Base-by-base conservation (phyloP, 2,888 invertebrate genomes). In the Macrostomum cliftonense region DNA sequence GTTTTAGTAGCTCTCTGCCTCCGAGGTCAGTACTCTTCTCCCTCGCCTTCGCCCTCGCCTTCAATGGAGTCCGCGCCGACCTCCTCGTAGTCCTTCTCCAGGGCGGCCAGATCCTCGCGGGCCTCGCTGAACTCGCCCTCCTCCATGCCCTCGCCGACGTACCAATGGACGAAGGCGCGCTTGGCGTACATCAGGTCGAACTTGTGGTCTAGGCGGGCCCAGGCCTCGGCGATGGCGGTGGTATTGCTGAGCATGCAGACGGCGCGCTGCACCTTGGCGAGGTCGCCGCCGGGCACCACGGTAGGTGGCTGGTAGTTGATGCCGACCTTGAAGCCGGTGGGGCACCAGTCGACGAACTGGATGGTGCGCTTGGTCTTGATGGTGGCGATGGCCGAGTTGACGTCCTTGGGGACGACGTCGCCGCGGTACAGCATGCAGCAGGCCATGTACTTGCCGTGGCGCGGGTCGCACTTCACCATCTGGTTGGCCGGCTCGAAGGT, bases 291-390 rank as follows among this genome's bases (percentile, higher is more conserved):
- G 43, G 60, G 59, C 14, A 59, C 57, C 51, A 56, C 56, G 36
- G 53, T 66, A 59, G 52, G 62, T 14, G 82, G 81, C 68, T 79
- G 60, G 51, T 61, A 59, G 52, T 61, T 61, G 47, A 61, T 61
- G 47, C 61, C 61, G 36, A 61, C 58, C 74, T 83, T 82, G 64
- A 83, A 83, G 53, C 82, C 82, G 1, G 81, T 80, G 1, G 82
- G 82, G 58, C 79, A 79, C 83, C 83, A 83, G 55, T 80, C 77
- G 1, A 84, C 83, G 64, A 86, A 86, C 59, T 75, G 76, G 54
- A 83, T 79, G 12, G 75, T 71, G 55, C 77, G 79, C 76, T 87
- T 88, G 61, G 87, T 87, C 75, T 89, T 89, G 76, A 89, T 88
- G 67, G 84, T 82, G 28, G 62, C 61, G 42, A 64, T 62, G 53